Conservation (phyloP, 2,113 vertebrate species). For the Mustelus asterias region DNA sequence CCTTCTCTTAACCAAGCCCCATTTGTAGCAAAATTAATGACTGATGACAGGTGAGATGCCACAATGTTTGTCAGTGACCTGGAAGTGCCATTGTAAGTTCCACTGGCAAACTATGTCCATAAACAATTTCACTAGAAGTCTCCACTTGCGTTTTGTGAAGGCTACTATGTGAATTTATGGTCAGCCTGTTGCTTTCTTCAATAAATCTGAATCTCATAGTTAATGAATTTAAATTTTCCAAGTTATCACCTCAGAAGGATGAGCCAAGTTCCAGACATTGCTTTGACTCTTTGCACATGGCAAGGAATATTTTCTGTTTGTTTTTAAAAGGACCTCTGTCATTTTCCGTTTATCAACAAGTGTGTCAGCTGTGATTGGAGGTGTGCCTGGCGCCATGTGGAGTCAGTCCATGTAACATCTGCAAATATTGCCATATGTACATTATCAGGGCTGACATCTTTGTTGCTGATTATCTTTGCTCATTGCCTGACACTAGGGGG, state of each 20-base stretch:
- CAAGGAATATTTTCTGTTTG: neutral
- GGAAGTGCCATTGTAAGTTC: neutral
- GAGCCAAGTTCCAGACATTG: neutral
- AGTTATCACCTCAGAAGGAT: neutral
- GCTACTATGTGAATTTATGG: neutral
- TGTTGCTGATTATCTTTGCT: neutral
- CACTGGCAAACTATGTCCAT: neutral
- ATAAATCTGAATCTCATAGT: neutral
- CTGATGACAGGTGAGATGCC: neutral
- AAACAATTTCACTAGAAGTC: neutral
- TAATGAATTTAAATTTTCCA: neutral
- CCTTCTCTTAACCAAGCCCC: neutral
- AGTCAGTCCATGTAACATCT: neutral
- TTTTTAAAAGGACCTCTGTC: neutral
- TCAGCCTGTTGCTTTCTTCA: neutral
- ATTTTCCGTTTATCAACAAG: neutral
- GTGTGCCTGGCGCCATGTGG: neutral
- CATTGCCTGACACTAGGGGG: neutral
- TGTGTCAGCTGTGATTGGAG: neutral
- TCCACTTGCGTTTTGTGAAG: neutral
- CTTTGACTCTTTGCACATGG: neutral
- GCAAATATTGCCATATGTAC: neutral
- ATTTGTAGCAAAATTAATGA: neutral
- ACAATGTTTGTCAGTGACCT: neutral
- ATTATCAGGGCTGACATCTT: neutral